phyloP scores from a whole-genome alignment of 1,140 invertebrate species.

The Hormaphis cornu region DNA sequence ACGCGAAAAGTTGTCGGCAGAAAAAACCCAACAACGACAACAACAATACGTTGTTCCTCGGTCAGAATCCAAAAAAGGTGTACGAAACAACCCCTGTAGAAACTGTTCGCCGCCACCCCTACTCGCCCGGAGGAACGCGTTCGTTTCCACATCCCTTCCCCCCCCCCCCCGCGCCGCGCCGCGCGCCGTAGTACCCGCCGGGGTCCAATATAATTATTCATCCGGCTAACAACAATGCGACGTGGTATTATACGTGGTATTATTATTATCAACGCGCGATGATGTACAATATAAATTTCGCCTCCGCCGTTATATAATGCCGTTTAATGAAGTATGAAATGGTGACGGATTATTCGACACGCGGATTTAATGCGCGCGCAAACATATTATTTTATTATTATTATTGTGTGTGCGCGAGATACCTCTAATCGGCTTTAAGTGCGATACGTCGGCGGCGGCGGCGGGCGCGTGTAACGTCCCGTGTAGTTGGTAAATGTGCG shows the following conservation, averaged over 20 bases:
- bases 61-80: too few relatives aligned
- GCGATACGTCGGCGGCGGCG: background rate
- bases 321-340: slow-evolving; percentile 31
- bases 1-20: too few relatives aligned
- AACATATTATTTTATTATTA: background rate
- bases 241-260: too few relatives aligned
- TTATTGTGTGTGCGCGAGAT: background rate
- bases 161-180: background rate
- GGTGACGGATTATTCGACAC: slow-evolving; percentile 6
- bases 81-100: too few relatives aligned
- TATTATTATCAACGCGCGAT: too few relatives aligned
- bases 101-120: too few relatives aligned
- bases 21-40: too few relatives aligned
- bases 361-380: background rate
- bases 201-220: background rate
- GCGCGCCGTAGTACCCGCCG: too few relatives aligned
- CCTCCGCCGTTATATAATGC: background rate
- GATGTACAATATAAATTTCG: slow-evolving; percentile 16
- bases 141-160: background rate
- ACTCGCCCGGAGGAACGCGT: too few relatives aligned
- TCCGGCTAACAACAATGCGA: slow-evolving; percentile 5
- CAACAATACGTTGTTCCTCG: too few relatives aligned
- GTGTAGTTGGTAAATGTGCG: too few relatives aligned
- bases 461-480: too few relatives aligned
- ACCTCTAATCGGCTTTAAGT: slow-evolving; percentile 28